Conservation (phyloP, 2,888 invertebrate genomes). For the Noctua pronuba region DNA sequence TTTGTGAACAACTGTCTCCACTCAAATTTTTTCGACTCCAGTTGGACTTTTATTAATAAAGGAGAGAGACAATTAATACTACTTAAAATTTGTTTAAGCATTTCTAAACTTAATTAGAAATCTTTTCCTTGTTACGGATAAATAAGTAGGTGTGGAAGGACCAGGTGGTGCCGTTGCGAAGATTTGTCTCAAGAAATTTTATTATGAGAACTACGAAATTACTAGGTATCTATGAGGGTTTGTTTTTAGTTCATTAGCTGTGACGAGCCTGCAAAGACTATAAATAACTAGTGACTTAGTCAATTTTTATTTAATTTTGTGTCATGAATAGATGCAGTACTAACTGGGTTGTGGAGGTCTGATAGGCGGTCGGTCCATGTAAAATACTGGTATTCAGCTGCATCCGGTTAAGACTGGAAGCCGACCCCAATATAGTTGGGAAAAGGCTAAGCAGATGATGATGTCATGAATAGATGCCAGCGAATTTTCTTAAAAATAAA, state of each 20-base stretch:
- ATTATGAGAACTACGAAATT: not conserved
- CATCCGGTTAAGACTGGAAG: no score
- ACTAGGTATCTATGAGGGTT: not conserved
- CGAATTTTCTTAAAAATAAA: not conserved
- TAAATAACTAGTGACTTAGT: not conserved
- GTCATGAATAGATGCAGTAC: no score
- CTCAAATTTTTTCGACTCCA: conserved; percentile 81
- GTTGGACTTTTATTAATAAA: conserved; percentile 89
- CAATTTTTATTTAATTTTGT: not conserved
- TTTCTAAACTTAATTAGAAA: conserved; percentile 85
- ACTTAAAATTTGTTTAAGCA: conserved; percentile 90
- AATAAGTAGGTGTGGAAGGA: conserved; percentile 44
- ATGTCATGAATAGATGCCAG: not conserved
- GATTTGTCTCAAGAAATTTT: not conserved
- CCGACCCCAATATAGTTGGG: no score
- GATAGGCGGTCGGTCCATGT: no score
- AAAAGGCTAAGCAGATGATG: no score
- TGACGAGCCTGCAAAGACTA: not conserved
- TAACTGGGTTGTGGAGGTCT: no score
- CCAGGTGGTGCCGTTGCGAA: conserved; percentile 24
- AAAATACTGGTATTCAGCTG: no score
- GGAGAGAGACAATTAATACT: conserved; percentile 90
- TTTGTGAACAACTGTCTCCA: conserved; percentile 82
- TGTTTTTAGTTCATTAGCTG: not conserved
- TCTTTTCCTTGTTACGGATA: conserved; percentile 69